These are phyloP conservation scores for Lymantria monacha DNA, from an alignment of 2,888 invertebrate genomes.

Conservation along the genomic window DNA sequence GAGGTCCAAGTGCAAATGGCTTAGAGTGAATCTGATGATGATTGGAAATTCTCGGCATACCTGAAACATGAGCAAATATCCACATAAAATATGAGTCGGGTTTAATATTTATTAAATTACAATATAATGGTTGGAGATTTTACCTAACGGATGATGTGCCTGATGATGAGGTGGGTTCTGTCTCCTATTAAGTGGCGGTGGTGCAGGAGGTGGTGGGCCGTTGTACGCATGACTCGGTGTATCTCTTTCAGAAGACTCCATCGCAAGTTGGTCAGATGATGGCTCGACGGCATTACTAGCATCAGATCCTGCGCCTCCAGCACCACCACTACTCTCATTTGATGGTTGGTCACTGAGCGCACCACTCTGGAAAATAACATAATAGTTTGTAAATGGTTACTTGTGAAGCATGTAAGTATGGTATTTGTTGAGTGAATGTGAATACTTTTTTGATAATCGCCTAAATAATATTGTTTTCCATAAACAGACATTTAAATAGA, in stretches of 20 bases:
- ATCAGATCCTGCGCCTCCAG: slow-evolving; percentile 80
- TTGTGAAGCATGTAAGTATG: not conserved
- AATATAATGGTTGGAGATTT: not conserved
- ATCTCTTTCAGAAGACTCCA: slow-evolving; percentile 87
- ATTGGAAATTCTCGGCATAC: slow-evolving; percentile 76
- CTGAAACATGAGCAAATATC: slow-evolving; percentile 46
- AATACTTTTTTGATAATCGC: too few relatives aligned
- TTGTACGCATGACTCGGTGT: slow-evolving; percentile 76
- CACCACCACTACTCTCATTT: slow-evolving; percentile 79
- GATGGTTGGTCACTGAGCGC: slow-evolving; percentile 68
- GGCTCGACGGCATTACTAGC: slow-evolving; percentile 81
- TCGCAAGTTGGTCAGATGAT: slow-evolving; percentile 86
- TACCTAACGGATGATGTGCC: slow-evolving; percentile 71
- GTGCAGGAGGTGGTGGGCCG: slow-evolving; percentile 80
- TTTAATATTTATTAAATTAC: not conserved
- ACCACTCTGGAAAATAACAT: slow-evolving; percentile 60
- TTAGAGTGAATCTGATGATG: slow-evolving; percentile 76
- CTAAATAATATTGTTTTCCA: too few relatives aligned
- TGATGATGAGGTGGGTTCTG: slow-evolving; percentile 87
- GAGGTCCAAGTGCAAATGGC: slow-evolving; percentile 69
- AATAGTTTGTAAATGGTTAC: slow-evolving; percentile 6
- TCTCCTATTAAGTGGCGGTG: slow-evolving; percentile 88
- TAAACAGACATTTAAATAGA: too few relatives aligned
- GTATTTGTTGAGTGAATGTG: too few relatives aligned
- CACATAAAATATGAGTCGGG: slow-evolving; percentile 1